A percentile compares a stretch with the other conserved stretches of the same genome.
Conservation (phyloP, 2,113 vertebrate species). For the Platichthys stellatus region DNA sequence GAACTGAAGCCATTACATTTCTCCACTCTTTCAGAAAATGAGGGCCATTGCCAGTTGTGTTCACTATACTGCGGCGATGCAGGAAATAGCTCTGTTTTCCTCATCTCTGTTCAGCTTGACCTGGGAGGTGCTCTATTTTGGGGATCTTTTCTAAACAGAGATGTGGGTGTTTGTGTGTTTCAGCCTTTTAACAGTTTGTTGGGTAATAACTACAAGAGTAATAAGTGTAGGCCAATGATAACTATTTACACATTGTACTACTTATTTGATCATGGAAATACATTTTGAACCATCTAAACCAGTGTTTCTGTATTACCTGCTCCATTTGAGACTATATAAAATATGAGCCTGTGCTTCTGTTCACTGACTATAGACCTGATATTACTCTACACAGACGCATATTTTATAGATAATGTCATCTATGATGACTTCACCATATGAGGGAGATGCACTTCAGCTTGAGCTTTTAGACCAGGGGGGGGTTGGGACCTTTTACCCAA, state of each 20-base stretch:
- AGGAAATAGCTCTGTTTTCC: slow-evolving; percentile 25
- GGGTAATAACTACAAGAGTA: no score
- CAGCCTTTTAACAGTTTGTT: no score
- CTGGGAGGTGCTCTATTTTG: slow-evolving; percentile 9
- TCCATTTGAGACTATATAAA: no score
- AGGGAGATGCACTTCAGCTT: neutral
- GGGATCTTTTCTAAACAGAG: neutral
- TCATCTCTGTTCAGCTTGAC: slow-evolving; percentile 33
- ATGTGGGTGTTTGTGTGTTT: no score
- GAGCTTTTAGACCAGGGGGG: neutral
- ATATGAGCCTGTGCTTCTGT: no score
- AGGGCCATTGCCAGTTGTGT: slow-evolving; percentile 30
- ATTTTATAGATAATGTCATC: neutral
- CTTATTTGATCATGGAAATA: no score
- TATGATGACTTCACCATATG: neutral
- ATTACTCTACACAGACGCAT: no score
- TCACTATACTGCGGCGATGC: slow-evolving; percentile 29
- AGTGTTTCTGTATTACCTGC: neutral
- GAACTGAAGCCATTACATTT: slow-evolving; percentile 48
- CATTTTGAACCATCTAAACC: no score
- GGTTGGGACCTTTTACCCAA: neutral
- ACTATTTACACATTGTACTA: no score
- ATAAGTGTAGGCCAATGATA: no score
- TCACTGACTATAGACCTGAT: no score
- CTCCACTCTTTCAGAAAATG: slow-evolving; percentile 48